Base-by-base conservation (phyloP, 2,797 vertebrate species). In the Chaunax sp. region DNA sequence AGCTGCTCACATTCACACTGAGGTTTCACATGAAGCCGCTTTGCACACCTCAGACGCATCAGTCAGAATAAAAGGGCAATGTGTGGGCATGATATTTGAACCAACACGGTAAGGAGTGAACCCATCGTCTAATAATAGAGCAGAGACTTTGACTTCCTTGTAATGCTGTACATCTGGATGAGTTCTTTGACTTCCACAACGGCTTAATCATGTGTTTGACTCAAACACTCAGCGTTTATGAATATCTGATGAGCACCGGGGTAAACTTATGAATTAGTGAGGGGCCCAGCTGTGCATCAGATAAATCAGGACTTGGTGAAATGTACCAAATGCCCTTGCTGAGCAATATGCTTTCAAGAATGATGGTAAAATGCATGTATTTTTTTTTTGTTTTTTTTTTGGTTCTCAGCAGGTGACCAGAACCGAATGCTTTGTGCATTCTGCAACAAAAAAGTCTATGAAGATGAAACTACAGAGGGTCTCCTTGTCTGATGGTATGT, bases 191-290 rank as follows among this genome's bases (percentile, higher is more conserved):
- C 85, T 70, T 84, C 80, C 40, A n/a, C 51, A 82, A 82, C 30
- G 20, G 62, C 64, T 68, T 85, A 84, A 91, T 90, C 73, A 76
- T 65, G 65, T 64, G 81, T 83, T 89, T 87, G 85, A 87, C 85
- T 90, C 77, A 75, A 87, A 88, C 72, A 64, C 82, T 81, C 78
- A 30, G 57, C 37, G 62, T 88, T 86, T 89, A 86, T 88, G 82
- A 90, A 90, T 90, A 90, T 87, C 63, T 82, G 72, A 90, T 91
- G 84, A 87, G 70, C 38, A 1, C 20, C 12, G 22, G 78, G 70
- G 83, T 86, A 77, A 74, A 76, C 78, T 83, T 74, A 88, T 92
- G 86, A 92, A 92, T 92, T 90, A 90, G 76, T 85, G 83, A 89
- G 71, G 44, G 75, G 26, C 55, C 77, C 88, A 86, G 84, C 87